These are phyloP conservation scores for Chiridota heheva DNA, from an alignment of 35 echinoderm and acorn worm species.

Conservation along the genomic window DNA sequence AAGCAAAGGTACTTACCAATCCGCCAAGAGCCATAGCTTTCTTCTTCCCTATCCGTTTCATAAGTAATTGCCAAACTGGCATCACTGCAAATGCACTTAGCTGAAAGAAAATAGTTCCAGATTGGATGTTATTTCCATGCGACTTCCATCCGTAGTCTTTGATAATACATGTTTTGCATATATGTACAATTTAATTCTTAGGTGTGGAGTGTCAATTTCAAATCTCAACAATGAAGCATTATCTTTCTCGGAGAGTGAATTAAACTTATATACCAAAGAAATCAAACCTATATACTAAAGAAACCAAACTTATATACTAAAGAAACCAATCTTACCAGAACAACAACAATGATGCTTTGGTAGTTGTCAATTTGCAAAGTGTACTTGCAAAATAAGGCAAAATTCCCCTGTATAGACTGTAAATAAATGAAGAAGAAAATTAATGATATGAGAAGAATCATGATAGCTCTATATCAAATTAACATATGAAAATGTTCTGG, in stretches of 20 bases:
- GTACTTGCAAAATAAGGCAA: constrained; percentile 75
- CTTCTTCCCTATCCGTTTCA: constrained; percentile 41
- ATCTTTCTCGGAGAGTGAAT: too few species aligned
- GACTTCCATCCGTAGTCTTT: too few species aligned
- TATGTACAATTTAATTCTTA: too few species aligned
- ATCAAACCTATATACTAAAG: too few species aligned
- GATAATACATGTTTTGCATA: too few species aligned
- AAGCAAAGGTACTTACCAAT: constrained; percentile 30
- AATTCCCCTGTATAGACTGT: constrained; percentile 93
- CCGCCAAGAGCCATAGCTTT: constrained; percentile 43
- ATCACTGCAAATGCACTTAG: constrained; percentile 36
- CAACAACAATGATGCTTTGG: constrained; percentile 69
- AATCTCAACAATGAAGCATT: too few species aligned
- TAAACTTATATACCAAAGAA: too few species aligned
- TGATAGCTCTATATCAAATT: background rate
- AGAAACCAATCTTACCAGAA: constrained; percentile 96
- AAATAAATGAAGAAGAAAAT: background rate
- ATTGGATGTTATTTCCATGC: too few species aligned
- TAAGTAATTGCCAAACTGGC: constrained; percentile 30
- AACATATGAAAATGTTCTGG: background rate
- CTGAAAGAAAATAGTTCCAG: constrained; percentile 11
- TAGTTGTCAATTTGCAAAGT: constrained; percentile 65
- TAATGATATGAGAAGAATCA: background rate
- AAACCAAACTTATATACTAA: too few species aligned
- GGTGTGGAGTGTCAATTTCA: too few species aligned